Base-by-base conservation (phyloP, 1,140 invertebrate species). In the Lithobius niger region DNA sequence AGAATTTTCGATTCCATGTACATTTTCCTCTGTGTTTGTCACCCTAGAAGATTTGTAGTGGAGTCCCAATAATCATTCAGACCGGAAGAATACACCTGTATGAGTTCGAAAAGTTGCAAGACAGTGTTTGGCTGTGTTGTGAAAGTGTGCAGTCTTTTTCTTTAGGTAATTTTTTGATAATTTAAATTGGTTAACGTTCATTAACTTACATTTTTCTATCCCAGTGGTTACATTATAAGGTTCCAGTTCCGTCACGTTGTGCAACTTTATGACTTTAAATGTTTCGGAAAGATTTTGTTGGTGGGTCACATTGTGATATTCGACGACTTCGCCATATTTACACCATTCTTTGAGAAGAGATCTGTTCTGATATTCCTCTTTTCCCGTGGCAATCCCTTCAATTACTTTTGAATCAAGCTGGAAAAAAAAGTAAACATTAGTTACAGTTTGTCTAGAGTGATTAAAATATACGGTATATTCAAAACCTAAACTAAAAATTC, bases 401-500 rank as follows among this genome's bases (percentile, higher is more conserved):
- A 72, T 64, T 0, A 68, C 64, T 22, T 68, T 67, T 53, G 69
- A 67, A 57, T 72, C 68, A 43, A 73, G 48, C 70, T 71, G 60
- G 18, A 64, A 61, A 51, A 51, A 56, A 56, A 45, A 56, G n/a
- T n/a, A n/a, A n/a, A n/a, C n/a, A n/a, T n/a, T n/a, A n/a, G n/a
- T n/a, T n/a, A n/a, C n/a, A n/a, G n/a, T n/a, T n/a, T n/a, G n/a
- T n/a, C n/a, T n/a, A n/a, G n/a, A n/a, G n/a, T n/a, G n/a, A n/a
- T n/a, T n/a, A n/a, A n/a, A n/a, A n/a, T n/a, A n/a, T n/a, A n/a
- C n/a, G n/a, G n/a, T n/a, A n/a, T n/a, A n/a, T n/a, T n/a, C n/a
- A n/a, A n/a, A n/a, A n/a, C n/a, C n/a, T n/a, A n/a, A n/a, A n/a
- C 18, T 13, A 47, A 21, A 49, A 45, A 21, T 52, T 60, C 60